A percentile compares a stretch with the other conserved stretches of the same genome.
These are phyloP conservation scores for Erpobdella octoculata DNA, from an alignment of 2,888 invertebrate species.

Conservation along the genomic window DNA sequence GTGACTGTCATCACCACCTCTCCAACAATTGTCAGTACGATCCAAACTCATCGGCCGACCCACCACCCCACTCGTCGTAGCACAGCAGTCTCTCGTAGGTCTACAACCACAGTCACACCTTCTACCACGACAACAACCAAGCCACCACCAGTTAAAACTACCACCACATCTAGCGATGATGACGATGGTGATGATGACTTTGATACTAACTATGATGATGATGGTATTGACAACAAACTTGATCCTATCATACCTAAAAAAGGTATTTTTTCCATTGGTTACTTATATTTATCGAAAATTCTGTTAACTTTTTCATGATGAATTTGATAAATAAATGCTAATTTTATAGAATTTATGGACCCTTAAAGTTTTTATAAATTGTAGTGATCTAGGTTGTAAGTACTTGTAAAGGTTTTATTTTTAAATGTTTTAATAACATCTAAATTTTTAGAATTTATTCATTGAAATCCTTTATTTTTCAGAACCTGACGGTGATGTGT, in stretches of 20 bases:
- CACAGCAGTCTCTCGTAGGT: no score
- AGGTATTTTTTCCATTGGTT: background rate
- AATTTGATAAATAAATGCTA: no score
- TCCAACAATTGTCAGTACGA: background rate
- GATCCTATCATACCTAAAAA: background rate
- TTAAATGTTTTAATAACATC: no score
- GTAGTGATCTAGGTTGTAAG: no score
- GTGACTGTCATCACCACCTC: background rate
- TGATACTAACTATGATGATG: background rate
- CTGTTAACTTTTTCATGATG: background rate
- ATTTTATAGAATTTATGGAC: no score
- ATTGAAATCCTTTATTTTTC: no score
- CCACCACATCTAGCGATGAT: background rate
- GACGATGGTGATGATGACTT: background rate
- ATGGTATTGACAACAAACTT: conserved; percentile 6
- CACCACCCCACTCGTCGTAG: background rate
- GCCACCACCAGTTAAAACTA: background rate
- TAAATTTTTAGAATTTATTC: no score
- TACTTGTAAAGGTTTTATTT: no score
- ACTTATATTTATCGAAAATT: background rate
- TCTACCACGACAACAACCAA: background rate
- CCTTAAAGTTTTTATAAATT: no score
- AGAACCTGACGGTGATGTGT: background rate
- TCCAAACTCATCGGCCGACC: no score
- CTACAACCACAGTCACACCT: background rate